Percentiles rank a stretch among this genome's conserved stretches.
phyloP scores from a whole-genome alignment of 2,888 invertebrate genomes.

The Nematopogon swammerdamellus region DNA sequence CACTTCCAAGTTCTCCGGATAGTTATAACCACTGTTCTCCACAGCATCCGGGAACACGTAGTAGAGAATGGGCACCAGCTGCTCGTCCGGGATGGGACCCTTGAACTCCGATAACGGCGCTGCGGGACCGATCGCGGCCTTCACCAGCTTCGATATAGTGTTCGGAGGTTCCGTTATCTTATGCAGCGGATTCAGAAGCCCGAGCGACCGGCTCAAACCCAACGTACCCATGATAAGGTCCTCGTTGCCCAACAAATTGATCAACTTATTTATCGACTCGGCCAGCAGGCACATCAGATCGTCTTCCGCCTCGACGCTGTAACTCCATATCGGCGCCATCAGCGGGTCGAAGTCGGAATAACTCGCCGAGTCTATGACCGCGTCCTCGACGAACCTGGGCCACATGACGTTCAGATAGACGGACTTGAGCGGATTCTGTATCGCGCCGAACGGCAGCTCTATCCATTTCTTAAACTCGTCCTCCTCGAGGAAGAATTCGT shows the following conservation, averaged over 20 bases:
- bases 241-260: conserved; percentile 60
- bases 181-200: conserved; percentile 58
- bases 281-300: conserved; percentile 73
- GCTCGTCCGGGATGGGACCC: conserved; percentile 74
- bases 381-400: conserved; percentile 81
- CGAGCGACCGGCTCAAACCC: conserved; percentile 44
- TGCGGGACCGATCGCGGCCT: conserved; percentile 48
- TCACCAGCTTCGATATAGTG: conserved; percentile 59
- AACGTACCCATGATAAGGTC: conserved; percentile 43
- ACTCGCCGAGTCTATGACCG: conserved; percentile 82
- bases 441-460: conserved; percentile 80
- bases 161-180: conserved; percentile 77
- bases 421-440: conserved; percentile 76
- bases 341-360: conserved; percentile 86
- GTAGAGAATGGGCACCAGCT: conserved; percentile 73
- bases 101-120: conserved; percentile 56
- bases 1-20: conserved; percentile 42
- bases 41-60: conserved; percentile 89
- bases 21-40: conserved; percentile 54
- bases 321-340: conserved; percentile 76
- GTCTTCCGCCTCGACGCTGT: conserved; percentile 63
- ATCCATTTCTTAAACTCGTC: conserved; percentile 45
- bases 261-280: conserved; percentile 70
- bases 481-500: conserved; percentile 33
- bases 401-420: conserved; percentile 79